These are phyloP conservation scores for Fregetta grallaria DNA, from an alignment of 2,113 vertebrate species.

Conservation along the genomic window DNA sequence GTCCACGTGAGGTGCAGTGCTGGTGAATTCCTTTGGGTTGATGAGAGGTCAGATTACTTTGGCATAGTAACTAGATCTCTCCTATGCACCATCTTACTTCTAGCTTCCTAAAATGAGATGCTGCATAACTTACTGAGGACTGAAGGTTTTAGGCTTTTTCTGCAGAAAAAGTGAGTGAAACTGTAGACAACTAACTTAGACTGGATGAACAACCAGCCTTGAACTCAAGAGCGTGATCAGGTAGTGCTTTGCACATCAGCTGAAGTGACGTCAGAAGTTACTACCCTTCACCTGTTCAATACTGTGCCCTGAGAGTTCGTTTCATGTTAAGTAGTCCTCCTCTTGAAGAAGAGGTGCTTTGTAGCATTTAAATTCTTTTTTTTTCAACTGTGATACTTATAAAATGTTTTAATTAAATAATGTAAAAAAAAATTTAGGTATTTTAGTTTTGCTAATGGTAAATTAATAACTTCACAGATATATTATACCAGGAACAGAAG, in stretches of 20 bases:
- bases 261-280: neutral
- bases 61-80: neutral
- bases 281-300: neutral
- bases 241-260: neutral
- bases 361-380: neutral
- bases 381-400: neutral
- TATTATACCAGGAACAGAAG: neutral
- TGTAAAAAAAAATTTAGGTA: too few relatives aligned
- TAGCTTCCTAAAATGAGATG: neutral
- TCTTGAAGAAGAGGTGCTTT: neutral
- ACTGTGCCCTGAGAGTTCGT: neutral
- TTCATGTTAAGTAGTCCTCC: neutral
- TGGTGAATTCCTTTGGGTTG: neutral
- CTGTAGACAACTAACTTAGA: neutral
- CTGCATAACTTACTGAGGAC: neutral
- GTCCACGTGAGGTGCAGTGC: neutral
- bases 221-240: neutral
- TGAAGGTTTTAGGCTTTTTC: neutral
- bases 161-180: neutral
- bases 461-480: neutral
- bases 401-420: neutral
- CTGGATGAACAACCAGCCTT: neutral
- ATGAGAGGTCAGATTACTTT: neutral
- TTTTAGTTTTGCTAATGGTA: neutral
- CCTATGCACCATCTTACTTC: neutral